phyloP scores from a whole-genome alignment of 2,797 vertebrate species.

The Columba guinea region DNA sequence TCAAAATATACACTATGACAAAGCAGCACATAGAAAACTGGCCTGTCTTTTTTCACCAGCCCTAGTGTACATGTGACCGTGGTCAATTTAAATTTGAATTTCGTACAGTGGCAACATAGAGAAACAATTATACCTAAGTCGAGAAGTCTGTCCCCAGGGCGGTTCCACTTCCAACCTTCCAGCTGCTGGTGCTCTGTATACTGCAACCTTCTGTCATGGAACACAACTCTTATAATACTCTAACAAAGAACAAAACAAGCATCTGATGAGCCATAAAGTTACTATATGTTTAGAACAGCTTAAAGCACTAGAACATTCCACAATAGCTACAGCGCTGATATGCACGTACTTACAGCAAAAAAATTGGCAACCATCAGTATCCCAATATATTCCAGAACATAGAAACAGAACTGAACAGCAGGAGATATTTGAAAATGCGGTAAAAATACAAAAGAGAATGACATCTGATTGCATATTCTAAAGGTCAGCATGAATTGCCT shows the following conservation, averaged over 20 bases:
- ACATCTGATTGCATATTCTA: neutral
- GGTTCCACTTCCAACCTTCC: conserved; percentile 86
- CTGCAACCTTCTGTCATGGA: conserved; percentile 83
- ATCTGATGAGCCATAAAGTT: neutral
- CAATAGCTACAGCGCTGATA: neutral
- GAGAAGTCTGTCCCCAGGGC: conserved; percentile 83
- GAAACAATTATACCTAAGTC: conserved; percentile 76
- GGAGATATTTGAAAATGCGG: neutral
- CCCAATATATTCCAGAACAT: neutral
- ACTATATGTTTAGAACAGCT: neutral
- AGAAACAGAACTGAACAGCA: neutral
- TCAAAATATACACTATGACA: neutral
- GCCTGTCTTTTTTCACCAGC: neutral
- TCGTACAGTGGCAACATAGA: neutral
- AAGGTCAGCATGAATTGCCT: neutral
- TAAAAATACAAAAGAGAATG: neutral
- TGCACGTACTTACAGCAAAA: neutral
- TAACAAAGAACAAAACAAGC: conserved; percentile 35
- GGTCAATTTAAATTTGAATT: neutral
- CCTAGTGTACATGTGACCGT: accelerated
- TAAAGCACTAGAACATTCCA: neutral
- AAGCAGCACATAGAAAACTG: neutral
- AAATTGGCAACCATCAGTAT: neutral
- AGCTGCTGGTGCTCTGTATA: conserved; percentile 85
- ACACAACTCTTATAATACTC: conserved; percentile 85